Conservation (phyloP, 2,113 vertebrate species). For the Numenius arquata region DNA sequence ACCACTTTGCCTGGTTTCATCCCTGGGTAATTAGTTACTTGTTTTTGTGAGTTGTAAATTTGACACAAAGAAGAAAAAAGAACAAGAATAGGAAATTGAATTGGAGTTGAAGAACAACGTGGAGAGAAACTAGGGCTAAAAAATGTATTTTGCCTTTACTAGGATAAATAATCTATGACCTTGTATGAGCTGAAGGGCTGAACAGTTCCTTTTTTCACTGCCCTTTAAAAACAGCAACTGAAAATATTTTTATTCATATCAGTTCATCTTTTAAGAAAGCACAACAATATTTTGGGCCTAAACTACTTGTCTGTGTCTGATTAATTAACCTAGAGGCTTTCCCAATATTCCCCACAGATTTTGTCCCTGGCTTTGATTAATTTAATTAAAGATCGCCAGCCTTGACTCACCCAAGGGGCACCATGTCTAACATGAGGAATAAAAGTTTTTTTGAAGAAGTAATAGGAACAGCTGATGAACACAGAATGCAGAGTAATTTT, state of each 20-base stretch:
- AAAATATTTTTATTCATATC: constrained; percentile 10
- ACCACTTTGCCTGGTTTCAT: not conserved
- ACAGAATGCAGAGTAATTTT: not conserved
- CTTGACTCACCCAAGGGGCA: constrained; percentile 46
- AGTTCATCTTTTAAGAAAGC: not conserved
- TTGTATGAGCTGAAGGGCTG: not conserved
- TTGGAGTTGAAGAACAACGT: not conserved
- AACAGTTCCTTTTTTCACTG: not conserved
- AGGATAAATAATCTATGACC: not conserved
- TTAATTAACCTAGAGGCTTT: constrained; percentile 67
- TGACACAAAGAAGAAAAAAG: not conserved
- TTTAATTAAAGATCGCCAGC: constrained; percentile 64
- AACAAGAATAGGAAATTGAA: not conserved
- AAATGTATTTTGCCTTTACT: not conserved
- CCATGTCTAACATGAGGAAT: constrained; percentile 30
- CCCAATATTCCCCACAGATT: constrained; percentile 51
- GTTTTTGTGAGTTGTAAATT: not conserved
- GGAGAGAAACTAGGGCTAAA: not conserved
- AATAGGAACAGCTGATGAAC: not conserved
- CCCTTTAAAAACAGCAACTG: not conserved
- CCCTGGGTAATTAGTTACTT: not conserved
- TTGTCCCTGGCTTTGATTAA: constrained; percentile 66
- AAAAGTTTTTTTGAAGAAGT: constrained; percentile 18
- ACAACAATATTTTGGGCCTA: constrained; percentile 5
- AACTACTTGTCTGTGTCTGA: constrained; percentile 54